phyloP scores from a whole-genome alignment of 2,888 invertebrate genomes.

The Aporophyla nigra region DNA sequence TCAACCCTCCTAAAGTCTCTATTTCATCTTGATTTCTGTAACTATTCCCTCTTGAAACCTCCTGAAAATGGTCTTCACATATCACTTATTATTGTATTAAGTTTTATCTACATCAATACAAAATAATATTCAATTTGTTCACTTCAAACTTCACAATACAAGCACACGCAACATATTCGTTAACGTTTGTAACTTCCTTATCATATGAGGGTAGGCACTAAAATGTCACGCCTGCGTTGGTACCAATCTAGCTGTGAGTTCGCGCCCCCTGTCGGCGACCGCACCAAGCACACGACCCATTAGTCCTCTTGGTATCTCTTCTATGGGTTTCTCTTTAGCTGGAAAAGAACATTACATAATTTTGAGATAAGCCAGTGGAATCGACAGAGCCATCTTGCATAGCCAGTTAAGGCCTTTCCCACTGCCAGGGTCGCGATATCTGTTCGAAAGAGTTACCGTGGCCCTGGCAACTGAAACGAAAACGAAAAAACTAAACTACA shows the following conservation, averaged over 20 bases:
- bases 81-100: conserved; percentile 9
- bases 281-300: conserved; percentile 84
- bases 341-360: conserved; percentile 27
- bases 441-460: no score
- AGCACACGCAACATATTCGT: neutral
- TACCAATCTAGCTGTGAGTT: conserved; percentile 82
- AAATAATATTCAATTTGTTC: neutral
- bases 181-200: conserved; percentile 8
- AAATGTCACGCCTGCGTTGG: conserved; percentile 73
- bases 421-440: neutral
- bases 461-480: no score
- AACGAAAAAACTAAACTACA: no score
- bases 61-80: neutral
- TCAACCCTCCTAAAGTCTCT: neutral
- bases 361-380: neutral
- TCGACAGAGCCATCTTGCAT: no score
- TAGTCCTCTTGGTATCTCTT: conserved; percentile 74
- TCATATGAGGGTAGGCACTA: neutral
- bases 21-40: neutral
- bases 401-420: neutral
- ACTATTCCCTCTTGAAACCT: neutral
- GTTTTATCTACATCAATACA: neutral
- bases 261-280: conserved; percentile 84
- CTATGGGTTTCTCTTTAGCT: conserved; percentile 69
- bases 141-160: neutral